phyloP scores from a whole-genome alignment of 2,113 vertebrate species.

The Periophthalmus modestus region DNA sequence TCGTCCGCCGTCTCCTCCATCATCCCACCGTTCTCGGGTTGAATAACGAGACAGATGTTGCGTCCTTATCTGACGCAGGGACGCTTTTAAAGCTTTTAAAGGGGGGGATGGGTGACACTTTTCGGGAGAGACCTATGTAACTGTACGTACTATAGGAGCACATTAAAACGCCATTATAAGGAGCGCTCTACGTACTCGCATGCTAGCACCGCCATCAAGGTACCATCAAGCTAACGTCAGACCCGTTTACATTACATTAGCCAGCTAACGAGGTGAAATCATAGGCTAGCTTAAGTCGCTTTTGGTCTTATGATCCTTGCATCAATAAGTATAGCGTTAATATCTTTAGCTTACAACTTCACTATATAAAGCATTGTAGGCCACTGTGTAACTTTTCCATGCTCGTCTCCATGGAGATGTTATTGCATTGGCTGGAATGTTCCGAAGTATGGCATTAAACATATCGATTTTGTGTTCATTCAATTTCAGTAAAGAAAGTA shows the following conservation, averaged over 20 bases:
- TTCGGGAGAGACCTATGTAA: not conserved
- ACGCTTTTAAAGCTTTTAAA: not conserved
- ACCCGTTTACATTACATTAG: not conserved
- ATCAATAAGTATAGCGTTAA: not conserved
- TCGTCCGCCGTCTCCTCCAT: slow-evolving; percentile 32
- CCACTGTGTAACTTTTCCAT: no score
- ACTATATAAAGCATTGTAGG: no score
- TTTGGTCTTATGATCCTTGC: not conserved
- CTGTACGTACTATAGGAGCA: not conserved
- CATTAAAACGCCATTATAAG: slow-evolving; percentile 20
- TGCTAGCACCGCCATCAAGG: not conserved
- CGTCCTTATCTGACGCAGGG: slow-evolving; percentile 33
- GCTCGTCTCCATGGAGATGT: no score
- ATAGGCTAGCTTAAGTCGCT: not conserved
- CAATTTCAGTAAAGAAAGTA: no score
- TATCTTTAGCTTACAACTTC: not conserved
- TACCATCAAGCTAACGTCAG: not conserved
- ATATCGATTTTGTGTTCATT: no score
- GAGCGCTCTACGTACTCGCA: not conserved
- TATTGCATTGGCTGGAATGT: no score
- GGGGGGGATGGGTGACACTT: not conserved
- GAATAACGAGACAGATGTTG: slow-evolving; percentile 39
- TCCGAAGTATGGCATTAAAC: no score
- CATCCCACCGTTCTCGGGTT: slow-evolving; percentile 11
- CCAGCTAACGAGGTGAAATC: not conserved